Base-by-base conservation (phyloP, 2,888 invertebrate species). In the Pegoplata infirma region DNA sequence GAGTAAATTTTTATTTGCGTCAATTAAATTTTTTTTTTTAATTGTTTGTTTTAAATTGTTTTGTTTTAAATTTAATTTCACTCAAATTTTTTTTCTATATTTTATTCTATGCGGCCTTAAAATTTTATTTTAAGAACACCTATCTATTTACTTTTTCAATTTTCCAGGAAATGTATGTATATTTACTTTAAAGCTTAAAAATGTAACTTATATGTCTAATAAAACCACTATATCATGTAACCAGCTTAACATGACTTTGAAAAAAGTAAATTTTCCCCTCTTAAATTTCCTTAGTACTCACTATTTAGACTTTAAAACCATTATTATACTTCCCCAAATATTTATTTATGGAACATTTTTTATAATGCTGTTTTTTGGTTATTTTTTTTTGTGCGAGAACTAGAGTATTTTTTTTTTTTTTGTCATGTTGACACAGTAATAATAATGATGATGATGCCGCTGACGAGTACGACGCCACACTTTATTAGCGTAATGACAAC, bases 401-500 rank as follows among this genome's bases (percentile, higher is more conserved):
- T n/a, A n/a, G n/a, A n/a, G n/a, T n/a, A n/a, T n/a, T n/a, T 21
- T 16, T n/a, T n/a, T n/a, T 47, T 36, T 44, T n/a, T 32, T n/a
- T 47, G 32, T 40, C 23, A 25, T 55, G 46, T 53, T 72, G 66
- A 72, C 59, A 66, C 53, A 28, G 76, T 49, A 47, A 72, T 72
- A 59, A 71, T 49, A 32, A 36, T 46, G 23, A 63, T 46, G 23
- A 19, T 55, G 49, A 23, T 69, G 69, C 51, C 14, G 49, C 32
- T 69, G 69, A 56, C 14, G 44, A 40, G 36, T 47, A 59, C 56
- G 61, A 46, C 40, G 51, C 47, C 64, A 55, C 59, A 61, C 69
- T 81, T 71, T 76, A 81, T 79, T 81, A 76, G 63, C 76, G 73
- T 74, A 76, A 76, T 81, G 81, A 66, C 74, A 76, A 80, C 80